phyloP scores from a whole-genome alignment of 2,113 vertebrate species.

The Aphelocoma coerulescens region DNA sequence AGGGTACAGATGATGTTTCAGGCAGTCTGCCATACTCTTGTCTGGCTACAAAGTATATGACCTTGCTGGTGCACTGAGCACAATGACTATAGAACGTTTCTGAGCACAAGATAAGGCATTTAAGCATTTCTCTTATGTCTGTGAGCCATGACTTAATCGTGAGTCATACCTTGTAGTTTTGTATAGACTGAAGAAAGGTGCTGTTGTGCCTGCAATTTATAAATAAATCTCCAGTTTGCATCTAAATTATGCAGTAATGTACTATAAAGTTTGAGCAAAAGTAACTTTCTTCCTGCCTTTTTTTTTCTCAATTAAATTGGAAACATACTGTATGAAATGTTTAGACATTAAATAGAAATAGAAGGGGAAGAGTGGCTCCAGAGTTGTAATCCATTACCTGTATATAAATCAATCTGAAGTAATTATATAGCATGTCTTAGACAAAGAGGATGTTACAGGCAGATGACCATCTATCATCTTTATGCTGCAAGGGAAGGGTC shows the following conservation, averaged over 20 bases:
- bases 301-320: background rate
- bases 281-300: background rate
- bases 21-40: background rate
- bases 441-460: background rate
- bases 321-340: background rate
- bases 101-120: background rate
- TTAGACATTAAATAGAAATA: background rate
- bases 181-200: background rate
- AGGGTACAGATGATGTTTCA: background rate
- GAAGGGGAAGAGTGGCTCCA: background rate
- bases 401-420: background rate
- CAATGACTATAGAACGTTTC: background rate
- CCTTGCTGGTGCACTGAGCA: background rate
- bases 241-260: background rate
- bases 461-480: background rate
- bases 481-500: background rate
- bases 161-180: background rate
- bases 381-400: background rate
- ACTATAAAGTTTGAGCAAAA: background rate
- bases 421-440: background rate
- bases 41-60: background rate
- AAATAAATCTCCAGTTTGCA: background rate
- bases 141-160: background rate
- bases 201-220: background rate
- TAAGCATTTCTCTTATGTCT: background rate